Evolutionary conservation across 2,113 vertebrate genomes (phyloP).

Genomic region (Melanerpes aurifrons): DNA sequence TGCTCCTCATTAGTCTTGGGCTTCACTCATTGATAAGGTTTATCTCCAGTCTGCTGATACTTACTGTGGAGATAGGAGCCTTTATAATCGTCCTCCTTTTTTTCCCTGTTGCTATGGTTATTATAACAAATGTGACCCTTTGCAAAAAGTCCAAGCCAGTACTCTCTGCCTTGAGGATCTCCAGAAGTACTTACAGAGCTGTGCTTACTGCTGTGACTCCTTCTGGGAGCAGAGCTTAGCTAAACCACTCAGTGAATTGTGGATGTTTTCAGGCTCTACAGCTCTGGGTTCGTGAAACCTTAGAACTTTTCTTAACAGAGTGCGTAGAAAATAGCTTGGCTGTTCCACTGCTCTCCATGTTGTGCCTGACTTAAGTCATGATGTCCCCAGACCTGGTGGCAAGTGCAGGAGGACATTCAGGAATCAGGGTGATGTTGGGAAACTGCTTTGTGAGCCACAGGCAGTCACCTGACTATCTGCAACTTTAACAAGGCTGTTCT

Average conservation of each 20-base stretch:
- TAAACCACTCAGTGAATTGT: rapidly evolving
- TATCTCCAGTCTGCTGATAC: background rate
- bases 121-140: slow-evolving; percentile 1
- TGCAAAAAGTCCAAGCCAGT: background rate
- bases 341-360: background rate
- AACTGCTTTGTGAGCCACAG: background rate
- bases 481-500: background rate
- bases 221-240: background rate
- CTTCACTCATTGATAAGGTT: slow-evolving; percentile 2
- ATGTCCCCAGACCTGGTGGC: rapidly evolving
- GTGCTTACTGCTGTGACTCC: background rate
- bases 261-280: background rate
- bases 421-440: background rate
- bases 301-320: background rate
- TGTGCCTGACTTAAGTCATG: background rate
- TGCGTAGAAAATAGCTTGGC: background rate
- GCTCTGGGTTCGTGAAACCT: background rate
- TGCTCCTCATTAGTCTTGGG: background rate
- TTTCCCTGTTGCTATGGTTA: slow-evolving; percentile 4
- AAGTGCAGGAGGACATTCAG: background rate
- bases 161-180: background rate
- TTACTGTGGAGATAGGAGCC: background rate
- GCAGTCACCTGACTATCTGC: background rate
- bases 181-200: background rate
- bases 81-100: background rate